Evolutionary conservation across 2,888 invertebrate genomes (phyloP).

Genomic region (Troilus luridus): DNA sequence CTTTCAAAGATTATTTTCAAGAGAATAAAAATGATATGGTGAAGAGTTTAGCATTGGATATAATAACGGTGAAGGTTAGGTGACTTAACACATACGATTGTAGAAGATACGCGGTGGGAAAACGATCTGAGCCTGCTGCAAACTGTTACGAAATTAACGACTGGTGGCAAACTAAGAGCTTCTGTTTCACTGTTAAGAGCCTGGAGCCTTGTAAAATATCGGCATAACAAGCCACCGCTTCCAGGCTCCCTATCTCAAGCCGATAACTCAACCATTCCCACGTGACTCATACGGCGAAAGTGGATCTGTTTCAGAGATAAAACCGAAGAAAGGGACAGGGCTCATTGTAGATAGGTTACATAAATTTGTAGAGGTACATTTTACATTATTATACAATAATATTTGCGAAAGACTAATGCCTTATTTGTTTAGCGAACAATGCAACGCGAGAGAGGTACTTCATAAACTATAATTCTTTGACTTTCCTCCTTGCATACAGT

Average conservation of each 20-base stretch:
- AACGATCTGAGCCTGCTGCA: neutral
- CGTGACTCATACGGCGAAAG: slow-evolving; percentile 38
- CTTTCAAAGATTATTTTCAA: slow-evolving; percentile 1
- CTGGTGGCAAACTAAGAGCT: slow-evolving; percentile 33
- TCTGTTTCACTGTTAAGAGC: slow-evolving; percentile 43
- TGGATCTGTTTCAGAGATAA: slow-evolving; percentile 14
- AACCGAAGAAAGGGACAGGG: neutral
- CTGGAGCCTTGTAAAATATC: slow-evolving; percentile 50
- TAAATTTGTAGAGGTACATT: neutral
- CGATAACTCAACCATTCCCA: slow-evolving; percentile 46
- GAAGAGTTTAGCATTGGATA: neutral
- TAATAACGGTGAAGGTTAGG: slow-evolving; percentile 10
- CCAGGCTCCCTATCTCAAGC: neutral
- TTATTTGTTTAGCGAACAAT: neutral
- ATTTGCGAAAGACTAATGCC: neutral
- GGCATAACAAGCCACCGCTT: slow-evolving; percentile 26
- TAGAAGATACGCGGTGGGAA: slow-evolving; percentile 17
- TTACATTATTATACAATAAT: neutral
- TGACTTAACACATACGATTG: slow-evolving; percentile 9
- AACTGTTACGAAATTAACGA: slow-evolving; percentile 24
- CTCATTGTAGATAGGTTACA: neutral
- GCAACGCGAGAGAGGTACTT: neutral
- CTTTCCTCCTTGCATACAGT: no score
- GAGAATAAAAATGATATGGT: neutral
- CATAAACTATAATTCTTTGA: no score